A percentile compares a stretch with the other conserved stretches of the same genome.
These are phyloP conservation scores for Phytoseiulus persimilis DNA, from an alignment of 2,888 invertebrate genomes.

Conservation along the genomic window DNA sequence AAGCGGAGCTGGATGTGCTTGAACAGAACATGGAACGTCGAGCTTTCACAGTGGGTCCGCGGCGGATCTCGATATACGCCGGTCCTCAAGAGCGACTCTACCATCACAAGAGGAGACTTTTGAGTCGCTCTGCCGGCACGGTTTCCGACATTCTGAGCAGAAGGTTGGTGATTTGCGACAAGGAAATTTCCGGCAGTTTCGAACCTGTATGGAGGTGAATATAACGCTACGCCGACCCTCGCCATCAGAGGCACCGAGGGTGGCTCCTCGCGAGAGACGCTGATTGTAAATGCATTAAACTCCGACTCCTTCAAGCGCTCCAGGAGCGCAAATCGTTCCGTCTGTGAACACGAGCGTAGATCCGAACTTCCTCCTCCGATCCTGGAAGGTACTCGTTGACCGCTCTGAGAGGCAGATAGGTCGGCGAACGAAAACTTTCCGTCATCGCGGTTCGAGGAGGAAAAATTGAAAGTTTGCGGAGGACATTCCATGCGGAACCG, in stretches of 20 bases:
- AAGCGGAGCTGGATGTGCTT: not conserved
- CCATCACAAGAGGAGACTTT: constrained; percentile 27
- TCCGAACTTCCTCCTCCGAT: too few relatives aligned
- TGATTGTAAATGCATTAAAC: not conserved
- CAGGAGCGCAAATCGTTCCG: not conserved
- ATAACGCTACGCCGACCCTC: not conserved
- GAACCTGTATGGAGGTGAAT: not conserved
- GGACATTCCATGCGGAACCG: too few relatives aligned
- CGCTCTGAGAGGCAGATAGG: too few relatives aligned
- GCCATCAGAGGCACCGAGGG: not conserved
- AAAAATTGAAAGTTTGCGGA: too few relatives aligned
- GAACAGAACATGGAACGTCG: constrained; percentile 9
- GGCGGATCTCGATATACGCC: constrained; percentile 25
- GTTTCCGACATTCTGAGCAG: constrained; percentile 32
- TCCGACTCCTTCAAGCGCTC: not conserved
- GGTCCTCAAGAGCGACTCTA: constrained; percentile 19
- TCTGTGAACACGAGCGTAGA: too few relatives aligned
- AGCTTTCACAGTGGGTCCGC: constrained; percentile 16
- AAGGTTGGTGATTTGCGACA: not conserved
- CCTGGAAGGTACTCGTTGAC: too few relatives aligned
- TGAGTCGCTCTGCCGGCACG: constrained; percentile 25
- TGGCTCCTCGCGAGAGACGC: not conserved
- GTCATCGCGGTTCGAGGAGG: too few relatives aligned
- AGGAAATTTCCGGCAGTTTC: not conserved
- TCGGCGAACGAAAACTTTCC: too few relatives aligned